Evolutionary conservation across 2,888 invertebrate genomes (phyloP).

Genomic region (Podabrus alpinus): DNA sequence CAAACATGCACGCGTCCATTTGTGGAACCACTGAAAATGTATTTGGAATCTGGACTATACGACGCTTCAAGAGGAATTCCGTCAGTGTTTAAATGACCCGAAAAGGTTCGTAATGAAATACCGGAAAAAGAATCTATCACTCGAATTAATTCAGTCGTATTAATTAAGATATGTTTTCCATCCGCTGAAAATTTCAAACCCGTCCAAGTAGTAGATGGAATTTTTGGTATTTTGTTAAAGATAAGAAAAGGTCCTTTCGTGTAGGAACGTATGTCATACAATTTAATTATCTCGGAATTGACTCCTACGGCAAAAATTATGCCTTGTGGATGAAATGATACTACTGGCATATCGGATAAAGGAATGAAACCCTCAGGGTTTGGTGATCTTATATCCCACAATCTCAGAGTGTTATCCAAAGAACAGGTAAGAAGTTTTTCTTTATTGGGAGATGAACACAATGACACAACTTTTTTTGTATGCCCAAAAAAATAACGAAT

Average conservation of each 20-base stretch:
- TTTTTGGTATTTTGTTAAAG: slow-evolving; percentile 92
- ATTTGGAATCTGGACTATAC: slow-evolving; percentile 98
- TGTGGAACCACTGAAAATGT: slow-evolving; percentile 96
- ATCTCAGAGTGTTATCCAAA: slow-evolving; percentile 90
- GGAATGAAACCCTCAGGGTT: slow-evolving; percentile 99
- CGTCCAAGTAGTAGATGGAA: slow-evolving; percentile 98
- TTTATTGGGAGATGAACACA: slow-evolving; percentile 96
- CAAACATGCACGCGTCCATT: slow-evolving; percentile 97
- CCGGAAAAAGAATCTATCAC: slow-evolving; percentile 97
- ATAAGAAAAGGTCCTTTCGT: slow-evolving; percentile 98
- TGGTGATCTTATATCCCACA: slow-evolving; percentile 97
- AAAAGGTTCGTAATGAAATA: slow-evolving; percentile 90
- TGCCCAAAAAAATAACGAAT: slow-evolving; percentile 97
- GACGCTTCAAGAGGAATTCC: slow-evolving; percentile 96
- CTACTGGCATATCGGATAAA: slow-evolving; percentile 91
- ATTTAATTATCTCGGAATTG: slow-evolving; percentile 94
- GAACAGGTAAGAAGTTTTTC: slow-evolving; percentile 98
- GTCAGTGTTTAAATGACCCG: slow-evolving; percentile 90
- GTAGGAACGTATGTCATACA: slow-evolving; percentile 96
- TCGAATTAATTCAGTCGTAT: slow-evolving; percentile 94
- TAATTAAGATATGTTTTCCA: slow-evolving; percentile 95
- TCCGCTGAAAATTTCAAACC: slow-evolving; percentile 96
- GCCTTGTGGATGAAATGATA: slow-evolving; percentile 98
- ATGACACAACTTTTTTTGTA: slow-evolving; percentile 93
- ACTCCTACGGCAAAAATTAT: slow-evolving; percentile 97